phyloP scores from a whole-genome alignment of 2,113 vertebrate genomes.

The Xerus inauris region DNA sequence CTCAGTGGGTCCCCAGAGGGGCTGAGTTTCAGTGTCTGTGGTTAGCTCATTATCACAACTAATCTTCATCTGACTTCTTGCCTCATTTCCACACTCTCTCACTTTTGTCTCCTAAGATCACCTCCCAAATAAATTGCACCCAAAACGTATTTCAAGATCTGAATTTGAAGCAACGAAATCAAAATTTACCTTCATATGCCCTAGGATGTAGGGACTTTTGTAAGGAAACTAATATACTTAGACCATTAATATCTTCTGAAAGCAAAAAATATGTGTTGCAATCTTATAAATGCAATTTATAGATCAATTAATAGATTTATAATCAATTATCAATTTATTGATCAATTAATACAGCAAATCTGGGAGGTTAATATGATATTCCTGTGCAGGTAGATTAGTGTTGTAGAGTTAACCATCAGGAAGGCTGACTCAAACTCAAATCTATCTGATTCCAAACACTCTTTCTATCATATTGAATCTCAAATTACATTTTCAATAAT shows the following conservation, averaged over 20 bases:
- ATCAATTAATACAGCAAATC: background rate
- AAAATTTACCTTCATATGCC: background rate
- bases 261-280: background rate
- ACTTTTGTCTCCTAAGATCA: background rate
- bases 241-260: background rate
- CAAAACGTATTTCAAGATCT: background rate
- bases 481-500: slow-evolving; percentile 10
- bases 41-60: background rate
- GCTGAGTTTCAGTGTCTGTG: background rate
- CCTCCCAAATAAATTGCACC: background rate
- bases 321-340: no score
- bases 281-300: background rate
- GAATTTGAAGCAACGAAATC: background rate
- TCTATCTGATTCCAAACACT: background rate
- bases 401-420: background rate
- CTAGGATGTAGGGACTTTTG: background rate
- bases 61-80: background rate
- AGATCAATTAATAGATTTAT: no score
- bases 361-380: background rate
- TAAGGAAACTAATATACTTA: background rate
- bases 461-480: slow-evolving; percentile 9
- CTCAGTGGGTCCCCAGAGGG: background rate
- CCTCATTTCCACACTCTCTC: background rate
- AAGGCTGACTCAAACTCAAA: background rate
- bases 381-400: background rate